These are phyloP conservation scores for Hypanus sabinus DNA, from an alignment of 2,113 vertebrate species.

Conservation along the genomic window DNA sequence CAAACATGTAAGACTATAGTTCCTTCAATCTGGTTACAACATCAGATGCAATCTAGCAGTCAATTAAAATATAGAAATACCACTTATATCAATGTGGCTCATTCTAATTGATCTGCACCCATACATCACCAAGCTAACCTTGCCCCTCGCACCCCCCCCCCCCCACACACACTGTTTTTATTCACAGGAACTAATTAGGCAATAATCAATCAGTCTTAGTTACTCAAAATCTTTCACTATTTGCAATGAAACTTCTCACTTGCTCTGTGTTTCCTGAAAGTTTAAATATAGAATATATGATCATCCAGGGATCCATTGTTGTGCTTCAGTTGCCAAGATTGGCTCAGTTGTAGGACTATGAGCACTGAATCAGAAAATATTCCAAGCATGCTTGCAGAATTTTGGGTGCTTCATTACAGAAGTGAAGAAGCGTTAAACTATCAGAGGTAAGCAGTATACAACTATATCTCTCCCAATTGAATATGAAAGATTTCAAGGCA, in stretches of 20 bases:
- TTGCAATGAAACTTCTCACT: background rate
- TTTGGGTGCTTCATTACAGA: background rate
- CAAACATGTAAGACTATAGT: background rate
- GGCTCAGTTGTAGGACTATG: background rate
- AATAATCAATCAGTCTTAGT: background rate
- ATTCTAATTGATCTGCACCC: background rate
- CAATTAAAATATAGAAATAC: background rate
- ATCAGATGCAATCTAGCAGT: background rate
- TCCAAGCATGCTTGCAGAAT: background rate
- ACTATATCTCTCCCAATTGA: background rate
- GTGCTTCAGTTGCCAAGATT: background rate
- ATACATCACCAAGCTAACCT: background rate
- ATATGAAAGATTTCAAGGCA: background rate
- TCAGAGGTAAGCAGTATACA: background rate
- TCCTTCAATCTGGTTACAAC: background rate
- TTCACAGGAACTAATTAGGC: background rate
- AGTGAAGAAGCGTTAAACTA: background rate
- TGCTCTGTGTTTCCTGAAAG: background rate
- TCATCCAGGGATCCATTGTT: background rate
- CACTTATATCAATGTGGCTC: background rate
- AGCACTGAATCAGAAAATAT: background rate
- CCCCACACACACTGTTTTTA: background rate
- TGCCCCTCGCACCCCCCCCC: too few relatives aligned
- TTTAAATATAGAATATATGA: background rate
- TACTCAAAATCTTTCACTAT: background rate